These are phyloP conservation scores for Triplophysa siluroides DNA, from an alignment of 2,113 vertebrate species.

Conservation along the genomic window DNA sequence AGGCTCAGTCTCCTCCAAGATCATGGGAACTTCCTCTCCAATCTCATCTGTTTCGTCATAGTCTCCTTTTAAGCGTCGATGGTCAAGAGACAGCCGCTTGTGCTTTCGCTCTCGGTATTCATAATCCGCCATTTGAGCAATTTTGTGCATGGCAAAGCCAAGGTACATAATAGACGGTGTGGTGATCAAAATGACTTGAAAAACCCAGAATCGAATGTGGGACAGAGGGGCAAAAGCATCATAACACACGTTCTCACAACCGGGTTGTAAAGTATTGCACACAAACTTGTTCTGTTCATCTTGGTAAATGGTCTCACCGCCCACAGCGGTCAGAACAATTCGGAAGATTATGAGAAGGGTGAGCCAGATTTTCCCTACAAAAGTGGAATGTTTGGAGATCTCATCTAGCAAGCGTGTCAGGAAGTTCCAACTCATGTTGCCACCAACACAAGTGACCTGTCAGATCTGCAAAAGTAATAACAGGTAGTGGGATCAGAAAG, in stretches of 20 bases:
- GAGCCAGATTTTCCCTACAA: slow-evolving; percentile 91
- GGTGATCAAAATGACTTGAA: slow-evolving; percentile 89
- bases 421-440: slow-evolving; percentile 93
- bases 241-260: slow-evolving; percentile 92
- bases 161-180: slow-evolving; percentile 87
- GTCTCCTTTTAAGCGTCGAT: slow-evolving; percentile 79
- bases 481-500: too few species aligned
- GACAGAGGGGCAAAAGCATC: slow-evolving; percentile 87
- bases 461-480: too few species aligned
- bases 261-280: slow-evolving; percentile 89
- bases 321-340: slow-evolving; percentile 86
- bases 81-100: slow-evolving; percentile 66
- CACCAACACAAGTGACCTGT: too few species aligned
- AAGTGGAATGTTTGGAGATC: slow-evolving; percentile 93
- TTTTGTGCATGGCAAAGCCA: slow-evolving; percentile 89
- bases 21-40: slow-evolving; percentile 89
- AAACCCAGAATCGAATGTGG: slow-evolving; percentile 90
- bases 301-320: slow-evolving; percentile 90
- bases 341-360: slow-evolving; percentile 87
- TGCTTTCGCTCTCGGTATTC: slow-evolving; percentile 61
- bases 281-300: slow-evolving; percentile 93
- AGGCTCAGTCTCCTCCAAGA: slow-evolving; percentile 75
- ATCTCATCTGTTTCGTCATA: slow-evolving; percentile 89
- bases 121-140: slow-evolving; percentile 76
- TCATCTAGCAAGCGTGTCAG: slow-evolving; percentile 89